A percentile compares a stretch with the other conserved stretches of the same genome.
These are phyloP conservation scores for Semaprochilodus insignis DNA, from an alignment of 2,797 vertebrate species.

Conservation along the genomic window DNA sequence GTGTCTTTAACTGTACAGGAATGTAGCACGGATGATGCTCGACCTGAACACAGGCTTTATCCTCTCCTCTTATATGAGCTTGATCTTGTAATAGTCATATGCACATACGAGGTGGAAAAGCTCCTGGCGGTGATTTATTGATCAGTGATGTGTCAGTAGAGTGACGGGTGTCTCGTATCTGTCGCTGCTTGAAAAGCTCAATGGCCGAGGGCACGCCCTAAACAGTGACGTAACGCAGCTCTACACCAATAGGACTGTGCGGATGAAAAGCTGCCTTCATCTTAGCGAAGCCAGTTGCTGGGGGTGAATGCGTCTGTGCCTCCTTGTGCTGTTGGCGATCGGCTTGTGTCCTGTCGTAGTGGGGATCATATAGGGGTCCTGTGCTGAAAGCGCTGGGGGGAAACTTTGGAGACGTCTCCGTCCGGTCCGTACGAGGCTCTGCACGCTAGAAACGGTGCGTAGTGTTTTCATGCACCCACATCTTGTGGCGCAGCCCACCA, in stretches of 20 bases:
- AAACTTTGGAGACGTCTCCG: background rate
- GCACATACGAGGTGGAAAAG: background rate
- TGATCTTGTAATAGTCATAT: no score
- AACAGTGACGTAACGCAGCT: background rate
- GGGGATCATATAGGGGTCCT: background rate
- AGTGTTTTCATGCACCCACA: conserved; percentile 31
- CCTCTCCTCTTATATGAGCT: no score
- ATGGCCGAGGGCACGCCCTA: conserved; percentile 9
- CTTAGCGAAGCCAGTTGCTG: conserved; percentile 36
- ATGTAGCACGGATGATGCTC: no score
- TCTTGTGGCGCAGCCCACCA: conserved; percentile 2
- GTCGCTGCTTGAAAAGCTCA: background rate
- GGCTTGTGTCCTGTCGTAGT: background rate
- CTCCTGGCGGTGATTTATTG: background rate
- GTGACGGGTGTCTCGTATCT: background rate
- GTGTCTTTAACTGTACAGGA: no score
- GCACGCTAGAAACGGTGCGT: conserved; percentile 25
- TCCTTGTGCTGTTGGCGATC: background rate
- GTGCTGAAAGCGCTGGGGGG: background rate
- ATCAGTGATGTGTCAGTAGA: background rate
- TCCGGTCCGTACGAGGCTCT: conserved; percentile 20
- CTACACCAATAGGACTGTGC: conserved; percentile 26
- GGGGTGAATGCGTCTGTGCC: conserved; percentile 7
- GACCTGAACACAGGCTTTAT: no score
- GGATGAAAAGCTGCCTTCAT: conserved; percentile 24